Percentiles rank a stretch among this genome's conserved stretches.
These are phyloP conservation scores for Heterocephalus glaber DNA, from an alignment of 2,113 vertebrate genomes.

Conservation along the genomic window DNA sequence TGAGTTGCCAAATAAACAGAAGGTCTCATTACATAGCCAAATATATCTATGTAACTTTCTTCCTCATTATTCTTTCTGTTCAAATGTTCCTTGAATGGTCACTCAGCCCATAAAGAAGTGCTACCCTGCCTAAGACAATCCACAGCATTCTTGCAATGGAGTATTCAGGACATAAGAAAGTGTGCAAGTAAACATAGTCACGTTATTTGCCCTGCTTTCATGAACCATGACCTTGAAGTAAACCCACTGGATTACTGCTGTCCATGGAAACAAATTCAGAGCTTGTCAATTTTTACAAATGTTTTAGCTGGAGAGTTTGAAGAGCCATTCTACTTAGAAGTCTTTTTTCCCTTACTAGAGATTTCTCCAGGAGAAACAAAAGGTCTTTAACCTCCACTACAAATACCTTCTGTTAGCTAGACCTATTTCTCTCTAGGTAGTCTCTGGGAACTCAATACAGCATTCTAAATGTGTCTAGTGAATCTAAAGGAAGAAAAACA, in stretches of 20 bases:
- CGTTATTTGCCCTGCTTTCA: slow-evolving; percentile 45
- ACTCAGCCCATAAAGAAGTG: neutral
- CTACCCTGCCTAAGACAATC: neutral
- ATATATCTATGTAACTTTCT: neutral
- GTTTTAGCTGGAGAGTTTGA: slow-evolving; percentile 66
- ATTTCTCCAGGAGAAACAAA: slow-evolving; percentile 48
- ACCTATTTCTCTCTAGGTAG: slow-evolving; percentile 7
- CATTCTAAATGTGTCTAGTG: slow-evolving; percentile 55
- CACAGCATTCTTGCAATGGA: neutral
- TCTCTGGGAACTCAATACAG: slow-evolving; percentile 41
- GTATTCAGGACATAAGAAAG: neutral
- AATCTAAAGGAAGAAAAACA: neutral
- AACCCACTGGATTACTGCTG: slow-evolving; percentile 65
- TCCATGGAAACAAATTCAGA: slow-evolving; percentile 45
- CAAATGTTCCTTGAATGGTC: neutral
- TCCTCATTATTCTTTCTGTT: slow-evolving; percentile 12
- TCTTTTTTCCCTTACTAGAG: slow-evolving; percentile 68
- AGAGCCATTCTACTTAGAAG: slow-evolving; percentile 58
- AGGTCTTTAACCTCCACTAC: slow-evolving; percentile 67
- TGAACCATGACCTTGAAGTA: slow-evolving; percentile 33
- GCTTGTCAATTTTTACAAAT: slow-evolving; percentile 59
- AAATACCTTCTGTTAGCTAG: slow-evolving; percentile 32
- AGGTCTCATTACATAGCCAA: neutral
- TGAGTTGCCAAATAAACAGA: neutral
- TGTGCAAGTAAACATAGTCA: neutral